Percentiles rank a stretch among this genome's conserved stretches.
Conservation (phyloP, 35 echinoderm and acorn worm species). For the Heliocidaris erythrogramma region DNA sequence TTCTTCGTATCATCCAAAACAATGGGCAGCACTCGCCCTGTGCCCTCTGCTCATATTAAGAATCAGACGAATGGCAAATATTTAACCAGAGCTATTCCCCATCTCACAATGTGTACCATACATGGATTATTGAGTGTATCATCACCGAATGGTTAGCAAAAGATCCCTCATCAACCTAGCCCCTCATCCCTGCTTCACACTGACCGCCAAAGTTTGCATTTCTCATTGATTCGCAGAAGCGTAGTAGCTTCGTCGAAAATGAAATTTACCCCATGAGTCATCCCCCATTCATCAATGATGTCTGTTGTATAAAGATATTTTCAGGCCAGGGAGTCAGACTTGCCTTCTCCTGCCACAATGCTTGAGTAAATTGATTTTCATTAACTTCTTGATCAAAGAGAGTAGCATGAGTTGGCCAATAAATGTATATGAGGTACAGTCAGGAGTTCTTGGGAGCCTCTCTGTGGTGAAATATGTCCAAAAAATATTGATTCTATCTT, state of each 20-base stretch:
- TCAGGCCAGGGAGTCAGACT: background rate
- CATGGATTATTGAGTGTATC: background rate
- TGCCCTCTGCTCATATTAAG: background rate
- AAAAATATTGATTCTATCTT: background rate
- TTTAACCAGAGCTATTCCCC: background rate
- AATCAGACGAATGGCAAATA: background rate
- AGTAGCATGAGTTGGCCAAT: background rate
- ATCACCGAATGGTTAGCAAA: background rate
- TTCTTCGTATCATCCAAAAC: background rate
- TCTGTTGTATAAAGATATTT: background rate
- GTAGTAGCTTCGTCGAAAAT: background rate
- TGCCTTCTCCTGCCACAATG: background rate
- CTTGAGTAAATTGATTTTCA: conserved; percentile 18
- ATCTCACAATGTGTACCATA: background rate
- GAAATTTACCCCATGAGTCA: conserved; percentile 9
- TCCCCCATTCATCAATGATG: background rate
- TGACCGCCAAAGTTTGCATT: background rate
- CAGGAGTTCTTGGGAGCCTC: background rate
- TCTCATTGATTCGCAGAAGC: background rate
- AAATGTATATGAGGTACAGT: background rate
- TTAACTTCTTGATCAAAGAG: background rate
- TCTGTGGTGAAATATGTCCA: background rate
- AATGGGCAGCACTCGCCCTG: background rate
- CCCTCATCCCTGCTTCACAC: background rate
- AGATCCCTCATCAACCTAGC: background rate